Evolutionary conservation across 1,140 invertebrate genomes (phyloP).

Genomic region (Epicauta chinensis): DNA sequence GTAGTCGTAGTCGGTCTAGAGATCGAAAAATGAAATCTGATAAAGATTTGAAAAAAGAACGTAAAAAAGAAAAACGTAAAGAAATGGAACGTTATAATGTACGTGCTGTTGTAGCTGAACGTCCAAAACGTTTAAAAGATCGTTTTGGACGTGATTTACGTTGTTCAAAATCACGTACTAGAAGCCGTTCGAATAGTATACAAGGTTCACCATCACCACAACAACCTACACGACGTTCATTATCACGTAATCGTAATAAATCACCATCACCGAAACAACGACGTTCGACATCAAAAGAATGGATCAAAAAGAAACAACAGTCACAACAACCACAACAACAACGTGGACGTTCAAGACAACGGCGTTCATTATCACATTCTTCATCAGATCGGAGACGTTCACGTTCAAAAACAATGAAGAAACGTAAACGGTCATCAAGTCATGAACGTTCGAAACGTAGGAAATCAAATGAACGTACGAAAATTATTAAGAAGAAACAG

Average conservation of each 20-base stretch:
- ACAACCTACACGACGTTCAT: not conserved
- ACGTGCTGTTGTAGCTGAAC: conserved; percentile 65
- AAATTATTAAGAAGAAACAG: conserved; percentile 31
- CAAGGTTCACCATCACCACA: conserved; percentile 21
- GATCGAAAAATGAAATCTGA: conserved; percentile 38
- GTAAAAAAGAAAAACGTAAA: conserved; percentile 66
- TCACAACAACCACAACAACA: no score
- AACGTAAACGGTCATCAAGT: conserved; percentile 34
- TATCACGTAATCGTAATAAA: conserved; percentile 11
- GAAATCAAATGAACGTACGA: conserved; percentile 28
- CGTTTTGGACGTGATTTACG: conserved; percentile 69
- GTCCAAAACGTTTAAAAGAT: conserved; percentile 63
- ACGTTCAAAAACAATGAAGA: conserved; percentile 34
- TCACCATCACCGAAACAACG: conserved; percentile 4
- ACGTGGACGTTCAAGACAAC: conserved; percentile 9
- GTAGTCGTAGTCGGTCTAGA: conserved; percentile 24
- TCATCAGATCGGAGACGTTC: conserved; percentile 37
- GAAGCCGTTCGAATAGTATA: no score
- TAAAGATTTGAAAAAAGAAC: conserved; percentile 38
- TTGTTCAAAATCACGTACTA: conserved; percentile 30
- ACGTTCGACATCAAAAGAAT: conserved; percentile 12
- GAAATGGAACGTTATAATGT: conserved; percentile 79
- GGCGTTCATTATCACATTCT: conserved; percentile 34
- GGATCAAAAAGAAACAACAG: not conserved
- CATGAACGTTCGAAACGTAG: conserved; percentile 21